Evolutionary conservation across 1,140 invertebrate species (phyloP).

Genomic region (Amphibalanus amphitrite): DNA sequence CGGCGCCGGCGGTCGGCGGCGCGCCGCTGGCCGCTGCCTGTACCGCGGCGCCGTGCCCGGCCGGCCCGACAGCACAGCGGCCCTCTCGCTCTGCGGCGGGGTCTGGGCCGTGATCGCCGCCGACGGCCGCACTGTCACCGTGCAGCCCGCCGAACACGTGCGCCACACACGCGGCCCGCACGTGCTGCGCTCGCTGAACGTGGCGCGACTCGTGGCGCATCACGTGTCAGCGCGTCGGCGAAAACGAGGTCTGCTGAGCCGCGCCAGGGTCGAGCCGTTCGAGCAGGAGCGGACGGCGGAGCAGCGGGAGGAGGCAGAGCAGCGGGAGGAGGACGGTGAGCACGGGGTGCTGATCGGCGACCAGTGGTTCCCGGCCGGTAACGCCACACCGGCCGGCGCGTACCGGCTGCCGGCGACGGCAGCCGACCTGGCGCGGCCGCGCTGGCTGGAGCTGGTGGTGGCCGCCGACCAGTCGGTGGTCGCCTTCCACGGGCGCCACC

Average conservation of each 20-base stretch:
- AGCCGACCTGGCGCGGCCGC: background rate
- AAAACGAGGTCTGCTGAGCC: too few species aligned
- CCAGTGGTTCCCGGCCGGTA: background rate
- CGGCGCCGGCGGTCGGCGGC: too few species aligned
- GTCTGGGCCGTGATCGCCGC: background rate
- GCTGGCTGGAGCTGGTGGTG: background rate
- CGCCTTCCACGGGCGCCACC: background rate
- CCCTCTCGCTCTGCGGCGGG: background rate
- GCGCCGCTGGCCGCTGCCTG: background rate
- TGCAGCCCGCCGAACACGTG: background rate
- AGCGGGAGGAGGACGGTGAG: background rate
- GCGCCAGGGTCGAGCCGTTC: too few species aligned
- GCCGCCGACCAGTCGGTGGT: background rate
- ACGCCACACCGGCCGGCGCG: background rate
- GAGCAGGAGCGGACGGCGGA: too few species aligned
- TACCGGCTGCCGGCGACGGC: background rate
- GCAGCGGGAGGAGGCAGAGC: too few species aligned
- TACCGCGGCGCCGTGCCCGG: background rate
- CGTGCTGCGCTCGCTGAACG: background rate
- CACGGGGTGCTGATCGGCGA: background rate
- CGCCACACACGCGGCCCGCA: background rate
- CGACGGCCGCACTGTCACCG: background rate
- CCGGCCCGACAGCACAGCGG: background rate
- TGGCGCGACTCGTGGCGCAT: background rate
- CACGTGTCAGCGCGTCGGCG: background rate